Percentiles rank a stretch among this genome's conserved stretches.
phyloP scores from a whole-genome alignment of 2,888 invertebrate species.

The Chydorus sphaericus region DNA sequence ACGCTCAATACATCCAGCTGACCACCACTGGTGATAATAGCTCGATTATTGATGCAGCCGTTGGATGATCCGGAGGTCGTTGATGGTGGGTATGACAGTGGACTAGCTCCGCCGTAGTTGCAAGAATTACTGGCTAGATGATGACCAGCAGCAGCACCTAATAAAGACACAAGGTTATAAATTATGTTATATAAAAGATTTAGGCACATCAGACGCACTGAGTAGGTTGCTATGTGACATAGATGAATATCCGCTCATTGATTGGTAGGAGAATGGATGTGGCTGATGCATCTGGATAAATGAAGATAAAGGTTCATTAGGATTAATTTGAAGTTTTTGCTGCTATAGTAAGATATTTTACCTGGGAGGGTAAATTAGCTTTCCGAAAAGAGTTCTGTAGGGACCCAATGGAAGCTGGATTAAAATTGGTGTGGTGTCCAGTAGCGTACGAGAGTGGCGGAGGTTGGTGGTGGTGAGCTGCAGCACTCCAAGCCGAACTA shows the following conservation, averaged over 20 bases:
- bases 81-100: background rate
- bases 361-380: background rate
- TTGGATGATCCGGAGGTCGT: background rate
- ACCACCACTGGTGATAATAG: too few species aligned
- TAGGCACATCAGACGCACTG: background rate
- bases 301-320: background rate
- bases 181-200: background rate
- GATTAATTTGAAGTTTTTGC: too few species aligned
- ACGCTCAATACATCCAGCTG: too few species aligned
- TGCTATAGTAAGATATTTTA: background rate
- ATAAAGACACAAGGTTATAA: background rate
- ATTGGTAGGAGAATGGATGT: slow-evolving; percentile 6
- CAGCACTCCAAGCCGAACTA: background rate
- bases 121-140: background rate
- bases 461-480: slow-evolving; percentile 3
- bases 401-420: background rate
- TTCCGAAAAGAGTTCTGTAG: background rate
- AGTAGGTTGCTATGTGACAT: slow-evolving; percentile 6
- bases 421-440: slow-evolving; percentile 3
- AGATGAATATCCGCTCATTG: slow-evolving; percentile 1
- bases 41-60: background rate
- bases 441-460: background rate
- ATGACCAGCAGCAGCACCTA: background rate
- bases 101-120: background rate
- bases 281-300: slow-evolving; percentile 7